Base-by-base conservation (phyloP, 30 jellyfish, hydroid and myxozoan species). In the Cassiopea andromeda region DNA sequence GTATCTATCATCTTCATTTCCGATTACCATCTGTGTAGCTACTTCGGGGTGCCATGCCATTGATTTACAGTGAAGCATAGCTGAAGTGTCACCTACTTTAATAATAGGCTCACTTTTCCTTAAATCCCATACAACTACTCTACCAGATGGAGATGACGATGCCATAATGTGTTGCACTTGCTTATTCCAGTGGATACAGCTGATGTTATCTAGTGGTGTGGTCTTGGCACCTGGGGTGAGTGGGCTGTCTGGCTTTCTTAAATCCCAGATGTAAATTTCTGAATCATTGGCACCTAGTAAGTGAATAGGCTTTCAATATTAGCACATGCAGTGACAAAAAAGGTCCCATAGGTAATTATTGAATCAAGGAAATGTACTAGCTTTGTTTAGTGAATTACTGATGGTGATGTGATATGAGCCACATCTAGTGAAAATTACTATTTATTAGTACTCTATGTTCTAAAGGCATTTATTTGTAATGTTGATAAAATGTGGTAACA, bases 21-120 rank as follows among this genome's bases (percentile, higher is more conserved):
- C 98, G 44, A 95, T 91, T 69, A 95, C 94, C 89, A 95, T 81
- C 73, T 95, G 99, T 0, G 99, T 95, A 44, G 99, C 98, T 12
- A 95, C 99, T 74, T 95, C 99, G 7, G 99, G 99, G 79, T 95
- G 99, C 99, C 99, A 95, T 8, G 99, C 99, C 90, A 95, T 95
- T 8, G 99, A 90, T 66, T 95, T 95, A 48, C 95, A 91, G 66
- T 92, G 99, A 85, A 86, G 82, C 97, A 90, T 94, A n/a, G 98
- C 96, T 61, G 98, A 94, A 45, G 90, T 92, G 66, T 94, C 98
- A 1, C 98, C 98, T 46, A 94, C 97, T 90, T 94, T 94, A 74
- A 94, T 94, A 46, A 94, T 91, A 38, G 98, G 98, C 87, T 94
- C 98, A 77, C 97, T 94, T 76, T 94, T 94, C 72, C 97, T 75